Base-by-base conservation (phyloP, 1,140 invertebrate genomes). In the Trachelipus rathkii region DNA sequence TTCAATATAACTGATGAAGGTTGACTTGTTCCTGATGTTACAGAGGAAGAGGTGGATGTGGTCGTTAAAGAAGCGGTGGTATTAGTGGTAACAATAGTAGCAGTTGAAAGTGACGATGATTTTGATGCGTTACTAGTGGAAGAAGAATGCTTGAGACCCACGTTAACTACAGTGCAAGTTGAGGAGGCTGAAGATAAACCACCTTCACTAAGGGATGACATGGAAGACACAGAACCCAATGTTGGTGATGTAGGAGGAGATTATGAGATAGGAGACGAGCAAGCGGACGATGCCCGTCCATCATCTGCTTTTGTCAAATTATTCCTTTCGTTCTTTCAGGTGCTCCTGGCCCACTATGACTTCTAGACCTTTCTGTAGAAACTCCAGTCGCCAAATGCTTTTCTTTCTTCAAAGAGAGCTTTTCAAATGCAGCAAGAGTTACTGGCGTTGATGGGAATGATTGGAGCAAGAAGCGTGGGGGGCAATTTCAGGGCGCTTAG, bases 201-300 rank as follows among this genome's bases (percentile, higher is more conserved):
- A 72, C 80, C 77, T 68, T 81, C 80, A 76, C 80, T 81, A 50
- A 81, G 69, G 19, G 80, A 81, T 8, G 80, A 81, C 70, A 79
- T 77, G 46, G 80, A 81, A 19, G 80, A 81, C 44, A 79, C 75
- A 23, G 80, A 78, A 13, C 77, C 77, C 46, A 81, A 73, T 44
- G 77, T 81, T n/a, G 80, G 80, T 50, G 80, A 81, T n/a, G 80
- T 81, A 10, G 80, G 80, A 10, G 80, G 80, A 53, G 77, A 81
- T 50, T 79, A 77, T 44, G 80, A 81, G 44, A 81, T 76, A 43
- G 80, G 80, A 6, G 80, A 81, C 44, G 80, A 81, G 43, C 80
- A 81, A 9, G 80, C 80, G 69, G 80, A 81, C 11, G 78, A 73
- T 73, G 80, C 80, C 15, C 72, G 43, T 15, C 45, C 73, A 33